Evolutionary conservation across 2,888 invertebrate species (phyloP).

Genomic region (Meganola albula): DNA sequence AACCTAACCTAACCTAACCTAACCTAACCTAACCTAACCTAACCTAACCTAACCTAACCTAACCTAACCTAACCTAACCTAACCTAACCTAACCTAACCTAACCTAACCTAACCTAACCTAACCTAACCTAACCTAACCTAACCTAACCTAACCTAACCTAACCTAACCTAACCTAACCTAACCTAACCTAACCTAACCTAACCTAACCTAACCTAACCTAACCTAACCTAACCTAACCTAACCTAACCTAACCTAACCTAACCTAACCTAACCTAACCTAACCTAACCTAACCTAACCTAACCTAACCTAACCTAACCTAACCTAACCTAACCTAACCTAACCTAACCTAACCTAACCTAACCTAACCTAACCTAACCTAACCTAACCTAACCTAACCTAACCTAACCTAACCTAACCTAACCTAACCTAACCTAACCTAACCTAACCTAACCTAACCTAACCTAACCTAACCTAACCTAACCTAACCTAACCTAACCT

Average conservation of each 20-base stretch:
- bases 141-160: slow-evolving; percentile 6
- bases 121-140: slow-evolving; percentile 11
- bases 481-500: slow-evolving; percentile 2
- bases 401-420: slow-evolving; percentile 12
- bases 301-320: slow-evolving; percentile 10
- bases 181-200: slow-evolving; percentile 12
- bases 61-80: slow-evolving; percentile 11
- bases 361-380: slow-evolving; percentile 14
- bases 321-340: slow-evolving; percentile 8
- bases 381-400: slow-evolving; percentile 17
- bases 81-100: slow-evolving; percentile 11
- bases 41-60: slow-evolving; percentile 11
- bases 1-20: slow-evolving; percentile 12
- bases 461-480: slow-evolving; percentile 11
- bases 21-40: slow-evolving; percentile 11
- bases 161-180: slow-evolving; percentile 3
- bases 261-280: slow-evolving; percentile 8
- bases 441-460: slow-evolving; percentile 15
- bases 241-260: slow-evolving; percentile 12
- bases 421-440: slow-evolving; percentile 13
- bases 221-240: slow-evolving; percentile 6
- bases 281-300: slow-evolving; percentile 6
- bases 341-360: slow-evolving; percentile 9
- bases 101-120: slow-evolving; percentile 11
- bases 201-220: slow-evolving; percentile 10